These are phyloP conservation scores for Dryadula phaetusa DNA, from an alignment of 2,888 invertebrate species.

Conservation along the genomic window DNA sequence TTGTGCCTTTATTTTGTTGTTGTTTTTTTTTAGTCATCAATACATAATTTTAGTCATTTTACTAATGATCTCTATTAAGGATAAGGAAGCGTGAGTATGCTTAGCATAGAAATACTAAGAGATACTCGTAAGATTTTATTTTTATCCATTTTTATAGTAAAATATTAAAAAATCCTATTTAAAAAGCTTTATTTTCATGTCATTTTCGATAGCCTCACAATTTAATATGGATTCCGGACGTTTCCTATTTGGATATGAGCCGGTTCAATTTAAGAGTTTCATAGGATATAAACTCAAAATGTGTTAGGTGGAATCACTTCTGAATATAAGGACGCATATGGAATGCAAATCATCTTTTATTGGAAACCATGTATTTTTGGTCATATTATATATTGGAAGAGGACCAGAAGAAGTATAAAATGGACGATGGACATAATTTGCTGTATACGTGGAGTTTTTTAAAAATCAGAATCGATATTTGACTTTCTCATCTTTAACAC, in stretches of 20 bases:
- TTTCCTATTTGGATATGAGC: slow-evolving; percentile 38
- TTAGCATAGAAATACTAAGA: too few relatives aligned
- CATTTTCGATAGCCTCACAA: slow-evolving; percentile 32
- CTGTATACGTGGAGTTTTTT: too few relatives aligned
- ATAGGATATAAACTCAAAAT: slow-evolving; percentile 34
- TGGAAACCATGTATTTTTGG: not conserved
- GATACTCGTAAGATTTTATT: too few relatives aligned
- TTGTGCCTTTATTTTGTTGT: too few relatives aligned
- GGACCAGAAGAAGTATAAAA: not conserved
- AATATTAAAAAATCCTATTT: not conserved
- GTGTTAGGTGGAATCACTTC: slow-evolving; percentile 31
- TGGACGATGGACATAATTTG: too few relatives aligned
- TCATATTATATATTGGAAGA: not conserved
- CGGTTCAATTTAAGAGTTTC: slow-evolving; percentile 36
- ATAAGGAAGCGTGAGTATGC: too few relatives aligned
- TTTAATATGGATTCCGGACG: slow-evolving; percentile 31
- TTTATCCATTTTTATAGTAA: not conserved
- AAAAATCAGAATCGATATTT: too few relatives aligned
- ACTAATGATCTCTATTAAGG: too few relatives aligned
- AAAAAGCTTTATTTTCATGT: slow-evolving; percentile 35
- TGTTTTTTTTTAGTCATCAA: too few relatives aligned
- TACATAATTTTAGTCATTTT: too few relatives aligned
- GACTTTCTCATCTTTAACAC: too few relatives aligned
- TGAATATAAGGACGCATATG: slow-evolving; percentile 20
- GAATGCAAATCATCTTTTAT: slow-evolving; percentile 6